Evolutionary conservation across 1,140 invertebrate genomes (phyloP).

Genomic region (Mercenaria mercenaria): DNA sequence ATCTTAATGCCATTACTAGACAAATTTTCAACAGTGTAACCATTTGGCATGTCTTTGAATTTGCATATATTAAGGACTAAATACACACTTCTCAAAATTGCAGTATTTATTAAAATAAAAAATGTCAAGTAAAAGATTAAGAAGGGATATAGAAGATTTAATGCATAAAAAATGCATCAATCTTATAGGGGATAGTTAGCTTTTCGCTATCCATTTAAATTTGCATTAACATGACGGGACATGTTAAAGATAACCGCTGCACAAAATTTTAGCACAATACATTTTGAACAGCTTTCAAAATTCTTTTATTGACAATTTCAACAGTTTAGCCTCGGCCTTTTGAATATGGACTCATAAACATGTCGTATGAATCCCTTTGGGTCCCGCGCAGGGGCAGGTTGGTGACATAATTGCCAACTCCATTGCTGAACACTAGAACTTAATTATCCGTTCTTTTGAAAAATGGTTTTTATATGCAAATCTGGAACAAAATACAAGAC

Average conservation of each 20-base stretch:
- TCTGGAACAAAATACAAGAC: constrained; percentile 20
- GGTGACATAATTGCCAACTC: constrained; percentile 56
- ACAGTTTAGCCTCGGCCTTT: constrained; percentile 31
- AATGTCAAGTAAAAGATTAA: not conserved
- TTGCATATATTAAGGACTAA: no score
- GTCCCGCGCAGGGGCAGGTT: constrained; percentile 11
- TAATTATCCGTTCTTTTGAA: constrained; percentile 55
- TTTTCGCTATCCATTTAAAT: not conserved
- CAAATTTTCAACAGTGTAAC: no score
- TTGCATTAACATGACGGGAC: constrained; percentile 16
- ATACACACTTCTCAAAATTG: not conserved
- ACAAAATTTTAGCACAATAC: not conserved
- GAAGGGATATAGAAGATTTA: not conserved
- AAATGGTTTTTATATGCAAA: constrained; percentile 61
- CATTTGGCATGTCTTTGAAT: no score
- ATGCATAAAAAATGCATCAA: constrained; percentile 22
- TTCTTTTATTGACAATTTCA: constrained; percentile 24
- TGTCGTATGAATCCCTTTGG: constrained; percentile 35
- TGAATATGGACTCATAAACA: constrained; percentile 40
- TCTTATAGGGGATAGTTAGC: not conserved
- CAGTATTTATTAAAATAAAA: not conserved
- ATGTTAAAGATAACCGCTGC: not conserved
- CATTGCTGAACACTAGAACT: constrained; percentile 31
- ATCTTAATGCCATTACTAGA: no score
- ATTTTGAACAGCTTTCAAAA: constrained; percentile 20